Conservation (phyloP, 35 echinoderm and acorn worm genomes). For the Eucidaris tribuloides region DNA sequence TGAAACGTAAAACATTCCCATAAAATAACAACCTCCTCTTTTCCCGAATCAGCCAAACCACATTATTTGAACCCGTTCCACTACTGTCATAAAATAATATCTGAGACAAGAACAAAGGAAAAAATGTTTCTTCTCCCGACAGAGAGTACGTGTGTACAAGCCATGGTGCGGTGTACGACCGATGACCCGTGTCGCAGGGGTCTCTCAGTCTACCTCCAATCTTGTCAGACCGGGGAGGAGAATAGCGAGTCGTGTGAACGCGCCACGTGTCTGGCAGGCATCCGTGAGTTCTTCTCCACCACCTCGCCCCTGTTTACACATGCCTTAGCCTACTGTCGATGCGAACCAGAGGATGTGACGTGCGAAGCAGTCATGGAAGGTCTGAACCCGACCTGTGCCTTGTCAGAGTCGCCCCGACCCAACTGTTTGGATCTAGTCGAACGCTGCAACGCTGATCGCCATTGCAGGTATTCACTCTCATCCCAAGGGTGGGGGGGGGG, state of each 20-base stretch:
- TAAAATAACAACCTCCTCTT: not conserved
- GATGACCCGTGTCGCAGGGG: not conserved
- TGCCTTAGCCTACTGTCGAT: not conserved
- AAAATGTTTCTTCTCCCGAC: no score
- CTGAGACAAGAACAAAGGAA: no score
- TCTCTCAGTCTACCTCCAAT: not conserved
- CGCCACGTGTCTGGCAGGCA: not conserved
- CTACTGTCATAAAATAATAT: no score
- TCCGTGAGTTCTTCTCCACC: conserved; percentile 4
- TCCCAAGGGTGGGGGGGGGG: no score
- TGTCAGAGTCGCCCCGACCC: not conserved
- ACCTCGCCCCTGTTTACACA: not conserved
- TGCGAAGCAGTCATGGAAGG: not conserved
- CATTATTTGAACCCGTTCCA: no score
- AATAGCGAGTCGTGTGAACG: not conserved
- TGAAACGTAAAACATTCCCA: not conserved
- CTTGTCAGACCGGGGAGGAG: not conserved
- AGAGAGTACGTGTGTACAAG: not conserved
- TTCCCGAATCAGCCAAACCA: no score
- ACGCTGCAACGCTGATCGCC: not conserved
- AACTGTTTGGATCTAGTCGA: conserved; percentile 4
- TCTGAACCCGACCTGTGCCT: not conserved
- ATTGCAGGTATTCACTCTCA: conserved; percentile 16
- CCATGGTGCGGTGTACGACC: not conserved
- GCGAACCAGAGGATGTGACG: not conserved